phyloP scores from a whole-genome alignment of 2,797 vertebrate species.

The Rhincodon typus region DNA sequence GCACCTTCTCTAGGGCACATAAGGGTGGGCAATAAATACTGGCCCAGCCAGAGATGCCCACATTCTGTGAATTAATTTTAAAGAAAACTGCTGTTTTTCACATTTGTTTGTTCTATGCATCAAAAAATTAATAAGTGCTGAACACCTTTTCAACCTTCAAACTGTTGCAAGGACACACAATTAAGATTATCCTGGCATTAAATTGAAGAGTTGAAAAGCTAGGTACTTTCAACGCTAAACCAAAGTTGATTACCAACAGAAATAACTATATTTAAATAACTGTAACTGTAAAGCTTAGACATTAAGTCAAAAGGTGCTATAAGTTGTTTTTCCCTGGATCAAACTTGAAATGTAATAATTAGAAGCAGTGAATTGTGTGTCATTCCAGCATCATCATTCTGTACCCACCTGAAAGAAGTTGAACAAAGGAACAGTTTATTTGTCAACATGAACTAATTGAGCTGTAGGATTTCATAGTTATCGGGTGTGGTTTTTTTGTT shows the following conservation, averaged over 20 bases:
- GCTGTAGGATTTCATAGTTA: neutral
- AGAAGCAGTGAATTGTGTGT: neutral
- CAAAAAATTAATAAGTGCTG: neutral
- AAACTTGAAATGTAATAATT: neutral
- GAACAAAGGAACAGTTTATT: neutral
- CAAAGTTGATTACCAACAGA: neutral
- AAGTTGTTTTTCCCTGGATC: neutral
- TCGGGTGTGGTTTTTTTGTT: neutral
- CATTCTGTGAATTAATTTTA: too few relatives aligned
- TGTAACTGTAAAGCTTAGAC: neutral
- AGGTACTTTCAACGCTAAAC: neutral
- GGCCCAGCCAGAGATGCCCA: too few relatives aligned
- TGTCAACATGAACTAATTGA: neutral
- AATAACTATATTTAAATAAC: neutral
- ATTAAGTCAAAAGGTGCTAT: neutral
- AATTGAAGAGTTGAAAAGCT: neutral
- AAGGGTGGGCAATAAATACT: too few relatives aligned
- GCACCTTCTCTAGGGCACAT: too few relatives aligned
- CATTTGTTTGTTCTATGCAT: too few relatives aligned
- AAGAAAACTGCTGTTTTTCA: too few relatives aligned
- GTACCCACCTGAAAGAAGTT: neutral
- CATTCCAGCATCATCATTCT: neutral
- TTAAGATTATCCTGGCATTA: neutral
- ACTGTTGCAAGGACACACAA: neutral
- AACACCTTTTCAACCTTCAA: neutral